Base-by-base conservation (phyloP, 2,113 vertebrate species). In the Telmatochromis sp. region DNA sequence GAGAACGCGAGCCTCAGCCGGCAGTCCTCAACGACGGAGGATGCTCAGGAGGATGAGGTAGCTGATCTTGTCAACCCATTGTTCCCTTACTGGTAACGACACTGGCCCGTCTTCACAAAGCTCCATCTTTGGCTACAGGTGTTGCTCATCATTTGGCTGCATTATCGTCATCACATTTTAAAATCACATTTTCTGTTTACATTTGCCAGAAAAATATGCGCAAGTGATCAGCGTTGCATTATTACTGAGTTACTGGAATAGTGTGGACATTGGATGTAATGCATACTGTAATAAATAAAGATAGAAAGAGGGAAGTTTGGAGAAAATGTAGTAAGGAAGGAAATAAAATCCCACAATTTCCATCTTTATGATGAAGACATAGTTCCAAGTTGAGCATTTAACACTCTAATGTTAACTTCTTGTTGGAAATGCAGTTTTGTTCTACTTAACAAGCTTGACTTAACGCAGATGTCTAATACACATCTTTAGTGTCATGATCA, bases 1-100 rank as follows among this genome's bases (percentile, higher is more conserved):
- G 92, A 95, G 82, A 89, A 92, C 79, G 3, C 92, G 28, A 95
- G 84, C 89, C 95, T 95, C 87, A 96, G 96, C 94, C 95, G 82
- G 37, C 95, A 97, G 91, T 93, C 95, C 93, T 94, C 95, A 60
- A 79, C 94, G 31, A 89, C 91, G 94, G 97, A 96, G 90, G 96
- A 97, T 91, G 95, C 37, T 86, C 95, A 84, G 86, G 97, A 96
- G 89, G 96, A 97, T 6, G 96, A 98, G 97, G 97, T 98, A 98
- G 97, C 68, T 51, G 9, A 75, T 17, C 37, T 42, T 84, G 26
- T 92, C 60, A 42, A 54, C 85, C 88, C 81, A 28, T 45, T 75
- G 42, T 65, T 81, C 87, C 88, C 86, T 88, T 80, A 54, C 5
- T 82, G 40, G 68, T 88, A 85, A 75, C 28, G 17, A 23, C 60